Evolutionary conservation across 2,888 invertebrate species (phyloP), one percentile per base, ranked within the genome.

Genomic region (Mythimna vitellina): DNA sequence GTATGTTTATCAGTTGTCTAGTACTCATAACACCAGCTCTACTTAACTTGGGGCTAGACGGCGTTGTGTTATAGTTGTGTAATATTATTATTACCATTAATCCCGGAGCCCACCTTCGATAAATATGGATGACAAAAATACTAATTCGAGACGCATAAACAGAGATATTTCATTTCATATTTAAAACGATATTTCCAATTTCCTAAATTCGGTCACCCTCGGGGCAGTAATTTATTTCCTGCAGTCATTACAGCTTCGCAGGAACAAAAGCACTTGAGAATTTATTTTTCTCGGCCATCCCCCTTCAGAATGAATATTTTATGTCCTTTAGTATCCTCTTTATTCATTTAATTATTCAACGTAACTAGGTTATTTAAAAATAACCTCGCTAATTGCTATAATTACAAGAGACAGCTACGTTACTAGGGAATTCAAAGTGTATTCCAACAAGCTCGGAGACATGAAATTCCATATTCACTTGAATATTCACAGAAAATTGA

Each of bases 381-480:
- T 66, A 73, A 66, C 29, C 22, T 69, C 38, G 56, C 38, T 80
- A 69, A 72, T 78, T 73, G 63, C 14, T 63, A 56, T 73, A 58
- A 81, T 73, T 73, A 73, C 38, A 69, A 78, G 53, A 70, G 64
- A 25, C 54, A 49, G 60, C 61, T 60, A 69, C 25, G 58, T 73
- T 69, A 53, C 65, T 9, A 64, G 12, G 56, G 68, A 78, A 65
- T 51, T 68, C 17, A 9, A 71, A 62, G 62, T 60, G 56, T 67
- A 68, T 65, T 73, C 56, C 46, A 54, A 58, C 60, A 42, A 51
- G 56, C 57, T 81, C 58, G 20, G 54, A 60, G 72, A 78, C 72
- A 72, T 68, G 51, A 58, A 54, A 81, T 77, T 77, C 29, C 72
- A 81, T 68, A 78, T 81, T 71, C 77, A 71, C 64, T 81, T 76